Percentiles rank a stretch among this genome's conserved stretches.
phyloP scores from a whole-genome alignment of 2,888 invertebrate species.

The Choreutis nemorana region DNA sequence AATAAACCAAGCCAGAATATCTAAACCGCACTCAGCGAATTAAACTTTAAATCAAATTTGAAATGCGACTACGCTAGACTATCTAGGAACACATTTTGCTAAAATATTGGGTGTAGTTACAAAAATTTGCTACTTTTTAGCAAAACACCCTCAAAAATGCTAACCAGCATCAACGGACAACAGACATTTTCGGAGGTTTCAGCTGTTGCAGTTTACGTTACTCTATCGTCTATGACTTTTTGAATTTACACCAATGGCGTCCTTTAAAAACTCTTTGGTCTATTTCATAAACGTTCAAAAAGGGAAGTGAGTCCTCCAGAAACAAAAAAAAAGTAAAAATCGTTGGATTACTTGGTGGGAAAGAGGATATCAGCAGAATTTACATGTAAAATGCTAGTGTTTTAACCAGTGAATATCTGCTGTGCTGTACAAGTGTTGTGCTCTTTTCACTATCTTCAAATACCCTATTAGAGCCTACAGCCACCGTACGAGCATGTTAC shows the following conservation, averaged over 20 bases:
- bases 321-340: too few species aligned
- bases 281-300: conserved; percentile 5
- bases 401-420: too few species aligned
- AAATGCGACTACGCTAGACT: conserved; percentile 17
- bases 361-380: too few species aligned
- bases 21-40: conserved; percentile 22
- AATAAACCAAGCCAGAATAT: conserved; percentile 29
- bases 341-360: too few species aligned
- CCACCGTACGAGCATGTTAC: too few species aligned
- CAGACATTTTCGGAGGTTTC: conserved; percentile 49
- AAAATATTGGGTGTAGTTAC: conserved; percentile 29
- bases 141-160: conserved; percentile 46
- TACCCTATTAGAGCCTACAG: too few species aligned
- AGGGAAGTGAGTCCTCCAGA: too few species aligned
- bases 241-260: conserved; percentile 42
- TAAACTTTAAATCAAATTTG: conserved; percentile 27
- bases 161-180: conserved; percentile 53
- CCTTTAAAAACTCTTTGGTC: conserved; percentile 7
- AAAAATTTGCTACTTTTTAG: conserved; percentile 19
- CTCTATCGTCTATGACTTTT: conserved; percentile 43
- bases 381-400: too few species aligned
- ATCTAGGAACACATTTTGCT: conserved; percentile 33
- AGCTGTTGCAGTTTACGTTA: conserved; percentile 54
- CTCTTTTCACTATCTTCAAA: too few species aligned
- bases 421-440: too few species aligned